Base-by-base conservation (phyloP, 2,797 vertebrate genomes). In the Aselliscus stoliczkanus region DNA sequence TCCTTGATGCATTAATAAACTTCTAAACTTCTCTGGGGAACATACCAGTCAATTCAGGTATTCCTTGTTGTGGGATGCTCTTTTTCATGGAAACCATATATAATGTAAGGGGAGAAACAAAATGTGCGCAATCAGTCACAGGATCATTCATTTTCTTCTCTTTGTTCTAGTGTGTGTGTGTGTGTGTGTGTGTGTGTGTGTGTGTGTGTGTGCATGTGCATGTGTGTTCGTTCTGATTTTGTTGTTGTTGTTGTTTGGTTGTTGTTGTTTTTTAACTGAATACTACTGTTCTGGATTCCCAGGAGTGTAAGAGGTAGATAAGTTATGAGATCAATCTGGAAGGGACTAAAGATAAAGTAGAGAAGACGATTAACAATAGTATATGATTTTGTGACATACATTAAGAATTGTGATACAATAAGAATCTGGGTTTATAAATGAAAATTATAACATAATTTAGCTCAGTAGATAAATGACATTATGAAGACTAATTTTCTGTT, bases 391-490 rank as follows among this genome's bases (percentile, higher is more conserved):
- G 29, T 94, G 52, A 54, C 20, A 50, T 50, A 50, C 47, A 14
- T 13, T 50, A 50, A 50, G 14, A 50, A 50, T 88, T 90, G 15
- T 0, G 31, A 62, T 10, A 88, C 44, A 93, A 72, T 67, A 95
- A 88, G 20, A 60, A 83, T 90, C 34, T 70, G 21, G 29, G 10
- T 80, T 95, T 87, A 88, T 87, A 88, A 44, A 56, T 92, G 62
- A 96, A 96, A 89, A 91, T 93, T 90, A 70, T 75, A 67, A 39
- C 85, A n/a, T 34, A 69, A 77, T 80, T 93, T 95, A 90, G 2
- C 58, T 72, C 44, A 69, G 42, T 90, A 83, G 76, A 54, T 75
- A 86, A 88, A 80, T 92, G 65, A 81, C 39, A 96, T 77, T 91
- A 87, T 92, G 23, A 27, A 85, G 34, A 47, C 42, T 79, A 85